phyloP scores from a whole-genome alignment of 2,797 vertebrate species.

The Spea hammondii region DNA sequence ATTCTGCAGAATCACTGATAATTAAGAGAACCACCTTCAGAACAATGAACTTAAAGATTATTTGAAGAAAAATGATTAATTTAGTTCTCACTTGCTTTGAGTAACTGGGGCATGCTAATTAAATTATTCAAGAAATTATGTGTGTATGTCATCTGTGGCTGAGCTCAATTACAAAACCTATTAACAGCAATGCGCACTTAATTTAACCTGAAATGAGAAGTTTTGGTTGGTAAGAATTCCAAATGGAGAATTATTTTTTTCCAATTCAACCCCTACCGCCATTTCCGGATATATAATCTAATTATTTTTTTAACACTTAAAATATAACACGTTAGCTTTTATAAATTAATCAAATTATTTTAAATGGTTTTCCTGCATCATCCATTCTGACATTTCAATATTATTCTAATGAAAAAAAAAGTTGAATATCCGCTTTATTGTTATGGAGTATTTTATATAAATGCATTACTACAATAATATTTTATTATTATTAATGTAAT shows the following conservation, averaged over 20 bases:
- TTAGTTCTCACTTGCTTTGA: slow-evolving; percentile 47
- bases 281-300: too few species aligned
- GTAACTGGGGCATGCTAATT: slow-evolving; percentile 47
- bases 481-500: too few species aligned
- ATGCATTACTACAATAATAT: too few species aligned
- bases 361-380: too few species aligned
- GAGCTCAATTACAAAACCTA: slow-evolving; percentile 36
- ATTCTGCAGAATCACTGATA: slow-evolving; percentile 3
- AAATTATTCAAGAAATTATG: slow-evolving; percentile 51
- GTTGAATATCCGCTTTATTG: too few species aligned
- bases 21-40: slow-evolving; percentile 18
- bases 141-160: slow-evolving; percentile 24
- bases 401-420: too few species aligned
- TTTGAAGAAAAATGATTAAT: slow-evolving; percentile 38
- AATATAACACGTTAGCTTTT: too few species aligned
- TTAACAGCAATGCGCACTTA: slow-evolving; percentile 29
- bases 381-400: too few species aligned
- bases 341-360: too few species aligned
- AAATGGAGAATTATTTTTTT: slow-evolving; percentile 1
- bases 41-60: slow-evolving; percentile 23
- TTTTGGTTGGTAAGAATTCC: slow-evolving; percentile 24
- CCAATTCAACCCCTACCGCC: too few species aligned
- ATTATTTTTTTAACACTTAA: too few species aligned
- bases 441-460: too few species aligned
- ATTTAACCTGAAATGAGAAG: slow-evolving; percentile 50